These are phyloP conservation scores for Aplodontia rufa DNA, from an alignment of 2,113 vertebrate species.

Conservation along the genomic window DNA sequence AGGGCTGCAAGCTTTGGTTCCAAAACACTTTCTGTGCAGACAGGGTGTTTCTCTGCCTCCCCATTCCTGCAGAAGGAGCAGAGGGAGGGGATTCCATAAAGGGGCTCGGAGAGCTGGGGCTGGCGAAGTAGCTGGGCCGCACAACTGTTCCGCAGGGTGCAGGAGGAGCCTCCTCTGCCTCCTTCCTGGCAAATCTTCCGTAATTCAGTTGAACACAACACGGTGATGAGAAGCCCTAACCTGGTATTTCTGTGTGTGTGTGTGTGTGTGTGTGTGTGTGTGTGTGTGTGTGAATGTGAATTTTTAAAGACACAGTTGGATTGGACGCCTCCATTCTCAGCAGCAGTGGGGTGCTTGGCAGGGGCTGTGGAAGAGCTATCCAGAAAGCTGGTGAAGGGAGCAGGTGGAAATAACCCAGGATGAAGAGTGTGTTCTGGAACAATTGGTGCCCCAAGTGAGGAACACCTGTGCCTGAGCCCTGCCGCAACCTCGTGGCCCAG, in stretches of 20 bases:
- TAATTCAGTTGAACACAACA: not conserved
- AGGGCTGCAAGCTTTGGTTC: not conserved
- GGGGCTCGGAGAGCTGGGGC: not conserved
- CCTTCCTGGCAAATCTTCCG: not conserved
- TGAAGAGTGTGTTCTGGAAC: not conserved
- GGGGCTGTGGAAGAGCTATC: not conserved
- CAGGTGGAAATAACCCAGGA: not conserved
- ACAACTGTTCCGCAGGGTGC: accelerated
- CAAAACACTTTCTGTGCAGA: not conserved
- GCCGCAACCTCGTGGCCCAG: not conserved
- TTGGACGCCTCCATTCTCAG: not conserved
- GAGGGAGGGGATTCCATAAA: too few species aligned
- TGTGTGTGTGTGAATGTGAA: not conserved
- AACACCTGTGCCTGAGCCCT: accelerated
- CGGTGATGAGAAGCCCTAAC: not conserved
- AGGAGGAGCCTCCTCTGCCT: not conserved
- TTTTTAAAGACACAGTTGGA: not conserved
- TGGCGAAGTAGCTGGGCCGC: too few species aligned
- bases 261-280: too few species aligned
- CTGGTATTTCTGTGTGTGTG: not conserved
- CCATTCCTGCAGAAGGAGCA: not conserved
- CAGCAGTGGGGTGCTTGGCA: not conserved
- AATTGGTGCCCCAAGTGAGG: not conserved
- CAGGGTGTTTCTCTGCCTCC: not conserved
- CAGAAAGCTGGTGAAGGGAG: not conserved